Conservation (phyloP, 2,113 vertebrate species). For the Amia ocellicauda region DNA sequence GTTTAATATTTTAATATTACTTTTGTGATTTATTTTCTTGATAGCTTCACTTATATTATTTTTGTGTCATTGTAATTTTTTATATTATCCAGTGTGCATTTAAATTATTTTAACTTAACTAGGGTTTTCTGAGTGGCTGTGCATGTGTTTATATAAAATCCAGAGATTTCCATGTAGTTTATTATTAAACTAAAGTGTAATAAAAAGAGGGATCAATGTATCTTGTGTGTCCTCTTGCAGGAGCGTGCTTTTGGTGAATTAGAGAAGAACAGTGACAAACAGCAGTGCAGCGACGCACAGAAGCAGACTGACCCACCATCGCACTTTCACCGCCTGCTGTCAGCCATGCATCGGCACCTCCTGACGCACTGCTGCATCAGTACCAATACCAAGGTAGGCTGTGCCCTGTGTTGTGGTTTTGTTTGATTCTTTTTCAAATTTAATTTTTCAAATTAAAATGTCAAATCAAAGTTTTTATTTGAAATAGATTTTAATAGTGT, state of each 20-base stretch:
- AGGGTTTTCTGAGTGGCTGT: background rate
- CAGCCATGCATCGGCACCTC: conserved; percentile 71
- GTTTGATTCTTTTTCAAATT: no score
- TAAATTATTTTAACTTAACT: no score
- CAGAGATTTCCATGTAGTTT: background rate
- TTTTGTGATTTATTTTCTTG: no score
- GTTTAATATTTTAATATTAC: background rate
- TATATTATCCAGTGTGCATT: background rate
- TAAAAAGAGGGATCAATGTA: background rate
- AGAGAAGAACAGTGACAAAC: conserved; percentile 78
- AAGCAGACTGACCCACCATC: conserved; percentile 65
- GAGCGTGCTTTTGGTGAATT: conserved; percentile 72
- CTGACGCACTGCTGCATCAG: conserved; percentile 69
- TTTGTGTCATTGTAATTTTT: background rate
- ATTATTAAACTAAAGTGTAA: no score
- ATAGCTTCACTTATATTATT: background rate
- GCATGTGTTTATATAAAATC: conserved; percentile 2
- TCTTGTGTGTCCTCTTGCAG: conserved; percentile 37
- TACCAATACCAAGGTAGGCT: conserved; percentile 52
- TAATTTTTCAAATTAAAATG: no score
- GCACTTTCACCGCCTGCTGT: conserved; percentile 72
- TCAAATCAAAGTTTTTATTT: no score
- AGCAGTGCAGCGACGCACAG: conserved; percentile 48
- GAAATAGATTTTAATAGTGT: no score
- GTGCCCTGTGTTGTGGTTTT: no score